Conservation (phyloP, 37 sponge, comb jelly and placozoan species). For the Lycopodina hypogea region DNA sequence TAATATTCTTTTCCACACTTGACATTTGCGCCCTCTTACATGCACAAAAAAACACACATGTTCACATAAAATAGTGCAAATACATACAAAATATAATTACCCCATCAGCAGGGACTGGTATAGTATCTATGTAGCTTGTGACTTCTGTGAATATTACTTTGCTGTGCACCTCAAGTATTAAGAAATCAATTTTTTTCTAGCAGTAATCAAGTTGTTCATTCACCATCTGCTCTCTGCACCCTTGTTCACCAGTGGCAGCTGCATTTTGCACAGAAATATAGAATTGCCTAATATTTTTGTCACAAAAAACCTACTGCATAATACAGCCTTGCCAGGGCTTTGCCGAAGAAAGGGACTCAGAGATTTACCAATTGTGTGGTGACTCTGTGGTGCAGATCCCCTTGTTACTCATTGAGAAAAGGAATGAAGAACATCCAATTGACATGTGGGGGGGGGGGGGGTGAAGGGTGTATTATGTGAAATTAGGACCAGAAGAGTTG, state of each 20-base stretch:
- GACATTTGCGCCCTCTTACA: no score
- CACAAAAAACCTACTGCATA: conserved; percentile 81
- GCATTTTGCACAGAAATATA: conserved; percentile 95
- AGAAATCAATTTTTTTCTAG: conserved; percentile 79
- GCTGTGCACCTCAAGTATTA: conserved; percentile 88
- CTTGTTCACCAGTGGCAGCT: conserved; percentile 80
- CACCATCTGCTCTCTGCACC: conserved; percentile 90
- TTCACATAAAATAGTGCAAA: no score
- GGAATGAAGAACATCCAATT: conserved; percentile 91
- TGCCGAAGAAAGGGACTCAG: conserved; percentile 40
- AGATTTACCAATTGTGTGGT: conserved; percentile 95
- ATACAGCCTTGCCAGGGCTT: conserved; percentile 90
- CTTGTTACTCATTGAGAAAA: conserved; percentile 86
- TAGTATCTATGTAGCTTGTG: conserved; percentile 92
- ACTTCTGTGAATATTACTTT: conserved; percentile 97
- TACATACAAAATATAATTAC: no score
- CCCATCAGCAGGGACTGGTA: conserved; percentile 81
- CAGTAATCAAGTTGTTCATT: no score
- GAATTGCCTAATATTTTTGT: conserved; percentile 94
- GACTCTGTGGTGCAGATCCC: conserved; percentile 98
- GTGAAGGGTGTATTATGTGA: conserved; percentile 98
- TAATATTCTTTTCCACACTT: no score
- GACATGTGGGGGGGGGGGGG: conserved; percentile 99
- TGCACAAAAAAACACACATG: no score
- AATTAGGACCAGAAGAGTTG: conserved; percentile 92